Percentiles rank a stretch among this genome's conserved stretches.
Evolutionary conservation across 2,888 invertebrate species (phyloP).

Genomic region (Eustalomyia histrio): DNA sequence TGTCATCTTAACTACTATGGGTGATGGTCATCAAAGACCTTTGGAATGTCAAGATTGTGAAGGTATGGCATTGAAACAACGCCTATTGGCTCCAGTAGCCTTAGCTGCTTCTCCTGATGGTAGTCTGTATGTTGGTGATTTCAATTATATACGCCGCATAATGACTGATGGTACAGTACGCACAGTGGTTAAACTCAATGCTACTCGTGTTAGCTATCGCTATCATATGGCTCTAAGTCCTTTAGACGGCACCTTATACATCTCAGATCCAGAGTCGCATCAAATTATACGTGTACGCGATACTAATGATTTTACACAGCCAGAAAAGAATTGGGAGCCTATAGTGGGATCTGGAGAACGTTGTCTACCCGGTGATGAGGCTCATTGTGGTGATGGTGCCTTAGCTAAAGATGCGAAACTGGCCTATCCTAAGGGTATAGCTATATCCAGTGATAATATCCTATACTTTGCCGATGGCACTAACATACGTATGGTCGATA

Average conservation of each 20-base stretch:
- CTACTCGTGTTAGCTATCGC: conserved; percentile 95
- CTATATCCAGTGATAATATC: conserved; percentile 94
- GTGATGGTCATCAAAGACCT: conserved; percentile 93
- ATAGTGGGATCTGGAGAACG: conserved; percentile 97
- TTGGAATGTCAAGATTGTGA: conserved; percentile 91
- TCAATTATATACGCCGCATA: conserved; percentile 94
- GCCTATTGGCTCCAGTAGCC: conserved; percentile 94
- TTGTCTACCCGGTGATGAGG: conserved; percentile 95
- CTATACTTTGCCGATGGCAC: conserved; percentile 98
- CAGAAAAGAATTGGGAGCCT: conserved; percentile 96
- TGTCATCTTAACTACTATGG: conserved; percentile 94
- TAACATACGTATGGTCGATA: conserved; percentile 94
- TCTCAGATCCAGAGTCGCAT: conserved; percentile 97
- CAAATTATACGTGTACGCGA: conserved; percentile 94
- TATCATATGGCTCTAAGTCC: conserved; percentile 98
- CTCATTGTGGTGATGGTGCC: conserved; percentile 97
- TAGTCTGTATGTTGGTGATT: conserved; percentile 96
- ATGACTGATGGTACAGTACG: conserved; percentile 88
- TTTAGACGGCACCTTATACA: conserved; percentile 94
- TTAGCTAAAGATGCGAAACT: conserved; percentile 95
- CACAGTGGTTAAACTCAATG: conserved; percentile 83
- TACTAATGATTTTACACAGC: conserved; percentile 89
- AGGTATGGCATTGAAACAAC: conserved; percentile 88
- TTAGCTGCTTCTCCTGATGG: conserved; percentile 95
- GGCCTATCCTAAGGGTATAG: conserved; percentile 97